Conservation (phyloP, 2,113 vertebrate species). For the Calypte anna region DNA sequence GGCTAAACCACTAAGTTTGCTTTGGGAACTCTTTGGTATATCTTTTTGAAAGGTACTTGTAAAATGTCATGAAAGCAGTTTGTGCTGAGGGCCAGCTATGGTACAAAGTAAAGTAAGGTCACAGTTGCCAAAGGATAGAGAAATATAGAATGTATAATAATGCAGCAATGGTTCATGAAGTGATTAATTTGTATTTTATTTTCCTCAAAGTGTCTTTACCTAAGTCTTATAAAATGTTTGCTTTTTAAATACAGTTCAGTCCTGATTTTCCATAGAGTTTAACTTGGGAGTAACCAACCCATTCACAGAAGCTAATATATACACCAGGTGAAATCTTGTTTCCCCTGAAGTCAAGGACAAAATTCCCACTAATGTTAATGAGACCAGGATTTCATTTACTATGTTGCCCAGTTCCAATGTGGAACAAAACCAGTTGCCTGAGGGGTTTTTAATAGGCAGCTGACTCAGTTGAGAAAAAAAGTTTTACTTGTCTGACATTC, state of each 20-base stretch:
- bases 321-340: background rate
- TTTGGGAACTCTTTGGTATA: background rate
- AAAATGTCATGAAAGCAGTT: background rate
- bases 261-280: constrained; percentile 40
- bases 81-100: background rate
- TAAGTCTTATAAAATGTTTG: constrained; percentile 22
- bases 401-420: background rate
- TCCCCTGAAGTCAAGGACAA: background rate
- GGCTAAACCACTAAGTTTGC: background rate
- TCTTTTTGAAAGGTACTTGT: background rate
- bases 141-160: constrained; percentile 53
- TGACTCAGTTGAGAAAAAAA: background rate
- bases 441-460: background rate
- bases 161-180: constrained; percentile 64
- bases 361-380: background rate
- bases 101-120: constrained; percentile 56
- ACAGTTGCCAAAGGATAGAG: constrained; percentile 36
- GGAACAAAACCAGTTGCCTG: background rate
- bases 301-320: background rate
- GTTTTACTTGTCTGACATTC: constrained; percentile 7
- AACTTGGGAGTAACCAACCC: constrained; percentile 13
- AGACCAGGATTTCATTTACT: background rate
- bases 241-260: background rate
- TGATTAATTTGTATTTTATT: constrained; percentile 71
- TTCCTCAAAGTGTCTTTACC: constrained; percentile 63